phyloP scores from a whole-genome alignment of 1,140 invertebrate species.

The Trichoplusia ni region DNA sequence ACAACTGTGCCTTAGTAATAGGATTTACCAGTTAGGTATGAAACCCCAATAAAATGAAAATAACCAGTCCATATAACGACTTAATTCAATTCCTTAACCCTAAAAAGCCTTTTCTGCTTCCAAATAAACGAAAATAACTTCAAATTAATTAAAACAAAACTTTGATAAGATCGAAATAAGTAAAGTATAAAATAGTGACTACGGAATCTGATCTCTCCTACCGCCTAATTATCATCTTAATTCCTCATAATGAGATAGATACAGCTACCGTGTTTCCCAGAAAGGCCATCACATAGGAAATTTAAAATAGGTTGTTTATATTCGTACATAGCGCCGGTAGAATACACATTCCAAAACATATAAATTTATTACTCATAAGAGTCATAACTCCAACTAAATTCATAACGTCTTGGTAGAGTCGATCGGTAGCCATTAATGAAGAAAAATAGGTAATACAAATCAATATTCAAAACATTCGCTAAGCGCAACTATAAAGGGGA shows the following conservation, averaged over 20 bases:
- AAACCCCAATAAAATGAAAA: background rate
- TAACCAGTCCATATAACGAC: too few relatives aligned
- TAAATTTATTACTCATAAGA: constrained; percentile 34
- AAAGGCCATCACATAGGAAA: constrained; percentile 30
- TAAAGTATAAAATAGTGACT: constrained; percentile 21
- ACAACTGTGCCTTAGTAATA: background rate
- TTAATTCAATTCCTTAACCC: too few relatives aligned
- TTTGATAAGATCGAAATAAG: constrained; percentile 18
- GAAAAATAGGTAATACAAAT: constrained; percentile 42
- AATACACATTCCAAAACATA: constrained; percentile 22
- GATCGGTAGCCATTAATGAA: constrained; percentile 43
- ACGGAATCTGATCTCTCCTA: constrained; percentile 36
- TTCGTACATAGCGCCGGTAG: constrained; percentile 28
- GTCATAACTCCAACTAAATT: constrained; percentile 16
- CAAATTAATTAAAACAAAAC: constrained; percentile 22
- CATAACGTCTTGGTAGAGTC: constrained; percentile 24
- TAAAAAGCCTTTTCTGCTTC: too few relatives aligned
- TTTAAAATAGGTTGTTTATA: constrained; percentile 40
- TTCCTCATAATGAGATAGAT: constrained; percentile 46
- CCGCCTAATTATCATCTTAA: constrained; percentile 56
- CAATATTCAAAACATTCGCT: constrained; percentile 44
- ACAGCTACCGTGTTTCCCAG: constrained; percentile 45
- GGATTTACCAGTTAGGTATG: background rate
- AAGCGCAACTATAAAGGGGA: constrained; percentile 34
- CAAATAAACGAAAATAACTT: background rate